Percentiles rank a stretch among this genome's conserved stretches.
phyloP scores from a whole-genome alignment of 2,113 vertebrate genomes.

The Plotosus lineatus region DNA sequence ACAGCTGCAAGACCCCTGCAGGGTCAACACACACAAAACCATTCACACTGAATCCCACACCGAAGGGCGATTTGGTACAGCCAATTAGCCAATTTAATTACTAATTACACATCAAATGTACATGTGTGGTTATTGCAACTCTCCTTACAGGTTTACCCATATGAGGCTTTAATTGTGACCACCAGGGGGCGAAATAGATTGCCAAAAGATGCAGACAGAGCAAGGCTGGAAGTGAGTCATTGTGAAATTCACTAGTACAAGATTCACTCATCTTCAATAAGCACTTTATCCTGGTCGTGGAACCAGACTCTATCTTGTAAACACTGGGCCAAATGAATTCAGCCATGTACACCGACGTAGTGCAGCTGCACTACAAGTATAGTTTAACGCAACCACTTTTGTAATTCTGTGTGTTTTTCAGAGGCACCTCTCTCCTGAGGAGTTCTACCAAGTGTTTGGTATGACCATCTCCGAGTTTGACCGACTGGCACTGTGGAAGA shows the following conservation, averaged over 20 bases:
- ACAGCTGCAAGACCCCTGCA: too few species aligned
- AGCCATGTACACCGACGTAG: neutral
- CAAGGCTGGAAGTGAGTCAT: constrained; percentile 86
- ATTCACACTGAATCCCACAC: too few species aligned
- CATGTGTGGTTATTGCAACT: neutral
- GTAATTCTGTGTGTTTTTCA: constrained; percentile 51
- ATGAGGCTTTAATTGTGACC: constrained; percentile 92
- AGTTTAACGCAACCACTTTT: neutral
- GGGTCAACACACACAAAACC: too few species aligned
- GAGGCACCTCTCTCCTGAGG: constrained; percentile 94
- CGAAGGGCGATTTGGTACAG: too few species aligned
- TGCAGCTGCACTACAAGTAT: too few species aligned
- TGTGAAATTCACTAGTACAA: neutral
- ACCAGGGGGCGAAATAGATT: constrained; percentile 90
- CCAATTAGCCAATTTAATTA: too few species aligned
- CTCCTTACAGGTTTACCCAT: constrained; percentile 85
- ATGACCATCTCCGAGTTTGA: constrained; percentile 97
- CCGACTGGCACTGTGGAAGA: constrained; percentile 96
- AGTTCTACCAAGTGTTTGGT: constrained; percentile 94
- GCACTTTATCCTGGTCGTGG: neutral
- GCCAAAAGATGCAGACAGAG: constrained; percentile 93
- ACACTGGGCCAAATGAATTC: neutral
- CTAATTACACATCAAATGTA: neutral
- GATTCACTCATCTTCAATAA: neutral
- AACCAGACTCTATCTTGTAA: neutral